Evolutionary conservation across 2,113 vertebrate genomes (phyloP).

Genomic region (Nesoenas mayeri): DNA sequence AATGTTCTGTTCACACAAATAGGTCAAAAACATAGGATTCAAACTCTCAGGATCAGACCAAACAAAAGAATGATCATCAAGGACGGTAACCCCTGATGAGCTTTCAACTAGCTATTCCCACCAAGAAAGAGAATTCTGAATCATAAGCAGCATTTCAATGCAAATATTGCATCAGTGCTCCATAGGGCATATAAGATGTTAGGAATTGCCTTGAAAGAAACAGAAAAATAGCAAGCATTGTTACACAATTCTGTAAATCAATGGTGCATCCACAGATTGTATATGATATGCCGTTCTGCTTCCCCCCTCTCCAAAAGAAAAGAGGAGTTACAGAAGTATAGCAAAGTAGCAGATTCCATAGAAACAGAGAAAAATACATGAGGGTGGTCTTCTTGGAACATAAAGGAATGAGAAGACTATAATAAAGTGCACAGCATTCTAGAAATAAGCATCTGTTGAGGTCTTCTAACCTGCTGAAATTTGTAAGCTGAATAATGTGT

Average conservation of each 20-base stretch:
- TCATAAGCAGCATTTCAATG: background rate
- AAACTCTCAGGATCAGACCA: background rate
- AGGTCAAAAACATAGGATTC: background rate
- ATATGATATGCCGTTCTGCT: background rate
- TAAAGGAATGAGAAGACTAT: background rate
- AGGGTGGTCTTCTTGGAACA: background rate
- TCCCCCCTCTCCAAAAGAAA: background rate
- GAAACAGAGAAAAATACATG: background rate
- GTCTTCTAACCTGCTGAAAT: background rate
- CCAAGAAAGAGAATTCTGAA: background rate
- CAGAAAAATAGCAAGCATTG: background rate
- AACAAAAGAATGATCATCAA: background rate
- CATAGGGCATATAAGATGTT: background rate
- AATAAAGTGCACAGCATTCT: background rate
- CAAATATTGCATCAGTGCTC: background rate
- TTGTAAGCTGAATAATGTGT: background rate
- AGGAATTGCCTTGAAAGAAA: background rate
- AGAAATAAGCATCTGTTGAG: background rate
- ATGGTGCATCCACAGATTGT: background rate
- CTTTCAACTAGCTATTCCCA: background rate
- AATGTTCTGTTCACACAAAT: background rate
- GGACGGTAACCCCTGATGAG: background rate
- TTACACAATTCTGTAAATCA: background rate
- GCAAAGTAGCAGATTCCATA: background rate
- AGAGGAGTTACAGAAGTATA: background rate